Evolutionary conservation across 2,797 vertebrate species (phyloP).

Genomic region (Lithobates sylvaticus): DNA sequence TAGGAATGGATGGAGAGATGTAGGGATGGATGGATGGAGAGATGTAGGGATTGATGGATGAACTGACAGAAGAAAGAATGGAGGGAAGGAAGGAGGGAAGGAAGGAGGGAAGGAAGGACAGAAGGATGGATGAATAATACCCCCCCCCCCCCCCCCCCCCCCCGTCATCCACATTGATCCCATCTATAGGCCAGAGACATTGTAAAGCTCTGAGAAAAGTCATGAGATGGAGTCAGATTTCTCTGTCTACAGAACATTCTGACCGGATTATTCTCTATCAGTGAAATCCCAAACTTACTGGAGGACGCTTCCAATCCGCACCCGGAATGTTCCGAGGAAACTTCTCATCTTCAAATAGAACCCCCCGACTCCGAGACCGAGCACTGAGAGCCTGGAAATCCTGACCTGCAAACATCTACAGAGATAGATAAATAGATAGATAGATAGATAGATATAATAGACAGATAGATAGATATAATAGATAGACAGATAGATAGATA

Average conservation of each 20-base stretch:
- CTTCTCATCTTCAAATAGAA: constrained; percentile 74
- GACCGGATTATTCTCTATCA: neutral
- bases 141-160: too few species aligned
- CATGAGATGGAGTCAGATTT: too few species aligned
- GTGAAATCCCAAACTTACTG: constrained; percentile 66
- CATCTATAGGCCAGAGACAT: too few species aligned
- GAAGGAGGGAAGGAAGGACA: too few species aligned
- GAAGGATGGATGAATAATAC: too few species aligned
- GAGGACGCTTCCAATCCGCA: constrained; percentile 79
- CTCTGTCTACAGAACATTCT: neutral
- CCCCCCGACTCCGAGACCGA: constrained; percentile 67
- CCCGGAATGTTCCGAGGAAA: constrained; percentile 74
- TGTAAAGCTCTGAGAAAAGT: too few species aligned
- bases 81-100: too few species aligned
- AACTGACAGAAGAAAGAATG: too few species aligned
- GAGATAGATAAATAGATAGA: neutral
- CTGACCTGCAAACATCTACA: constrained; percentile 66
- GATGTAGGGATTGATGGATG: too few species aligned
- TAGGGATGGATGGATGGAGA: too few species aligned
- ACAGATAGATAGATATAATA: neutral
- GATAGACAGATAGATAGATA: neutral
- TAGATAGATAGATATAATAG: neutral
- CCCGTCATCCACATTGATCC: too few species aligned
- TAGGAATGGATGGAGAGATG: too few species aligned
- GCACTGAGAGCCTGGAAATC: constrained; percentile 72